phyloP scores from a whole-genome alignment of 2,797 vertebrate species.

The Rhynchotus rufescens region DNA sequence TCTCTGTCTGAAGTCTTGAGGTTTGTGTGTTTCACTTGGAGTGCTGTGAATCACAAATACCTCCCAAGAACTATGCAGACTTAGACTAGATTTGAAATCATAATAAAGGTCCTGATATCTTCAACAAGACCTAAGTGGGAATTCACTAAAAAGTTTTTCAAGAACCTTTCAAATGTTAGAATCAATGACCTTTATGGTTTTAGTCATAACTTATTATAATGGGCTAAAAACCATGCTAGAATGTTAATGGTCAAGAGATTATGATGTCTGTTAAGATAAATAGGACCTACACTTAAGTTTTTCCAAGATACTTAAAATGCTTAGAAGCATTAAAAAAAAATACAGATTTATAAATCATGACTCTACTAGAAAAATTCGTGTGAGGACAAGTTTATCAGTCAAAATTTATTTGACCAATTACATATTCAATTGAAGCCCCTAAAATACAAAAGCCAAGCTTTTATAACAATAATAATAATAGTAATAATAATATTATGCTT shows the following conservation, averaged over 20 bases:
- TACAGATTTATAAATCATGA: not conserved
- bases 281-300: not conserved
- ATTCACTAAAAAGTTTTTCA: not conserved
- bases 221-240: accelerated
- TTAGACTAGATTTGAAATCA: not conserved
- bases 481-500: not conserved
- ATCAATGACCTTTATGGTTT: not conserved
- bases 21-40: not conserved
- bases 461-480: not conserved
- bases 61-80: not conserved
- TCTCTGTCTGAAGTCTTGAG: not conserved
- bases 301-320: not conserved
- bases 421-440: not conserved
- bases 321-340: not conserved
- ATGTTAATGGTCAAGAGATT: not conserved
- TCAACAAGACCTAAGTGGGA: not conserved
- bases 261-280: not conserved
- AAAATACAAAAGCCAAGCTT: not conserved
- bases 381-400: not conserved
- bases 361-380: not conserved
- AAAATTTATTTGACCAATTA: not conserved
- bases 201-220: not conserved
- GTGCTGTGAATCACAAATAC: not conserved
- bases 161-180: not conserved
- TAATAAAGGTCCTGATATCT: not conserved